These are phyloP conservation scores for Heliconius melpomene DNA, from an alignment of 1,140 invertebrate genomes.

Conservation along the genomic window DNA sequence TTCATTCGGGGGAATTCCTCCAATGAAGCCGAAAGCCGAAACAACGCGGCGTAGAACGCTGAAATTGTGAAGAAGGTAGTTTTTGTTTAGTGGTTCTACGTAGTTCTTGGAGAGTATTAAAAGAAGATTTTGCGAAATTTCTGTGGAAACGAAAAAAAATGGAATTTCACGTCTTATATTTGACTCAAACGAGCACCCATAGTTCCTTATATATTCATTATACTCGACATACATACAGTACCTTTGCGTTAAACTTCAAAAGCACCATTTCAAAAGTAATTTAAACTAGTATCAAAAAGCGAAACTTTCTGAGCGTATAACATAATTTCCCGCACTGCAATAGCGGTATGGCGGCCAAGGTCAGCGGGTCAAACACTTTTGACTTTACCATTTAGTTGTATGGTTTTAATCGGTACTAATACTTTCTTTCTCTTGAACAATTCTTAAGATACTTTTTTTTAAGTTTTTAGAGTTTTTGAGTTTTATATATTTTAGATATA, in stretches of 20 bases:
- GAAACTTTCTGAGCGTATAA: slow-evolving; percentile 3
- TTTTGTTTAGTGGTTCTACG: too few species aligned
- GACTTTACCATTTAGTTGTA: not conserved
- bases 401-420: not conserved
- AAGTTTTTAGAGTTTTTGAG: too few species aligned
- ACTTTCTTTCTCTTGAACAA: not conserved
- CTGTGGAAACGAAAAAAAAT: too few species aligned
- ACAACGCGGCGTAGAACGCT: too few species aligned
- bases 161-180: too few species aligned
- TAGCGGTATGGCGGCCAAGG: not conserved
- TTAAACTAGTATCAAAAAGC: slow-evolving; percentile 6
- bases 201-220: not conserved
- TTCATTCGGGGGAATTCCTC: too few species aligned
- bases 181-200: not conserved
- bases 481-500: too few species aligned
- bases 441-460: not conserved
- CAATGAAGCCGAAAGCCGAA: too few species aligned
- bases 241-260: not conserved
- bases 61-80: too few species aligned
- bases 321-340: not conserved
- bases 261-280: slow-evolving; percentile 1
- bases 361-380: not conserved
- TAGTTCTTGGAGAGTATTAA: too few species aligned
- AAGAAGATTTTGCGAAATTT: too few species aligned
- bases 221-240: not conserved